Conservation (phyloP, 2,888 invertebrate species). For the Dorcus hopei region DNA sequence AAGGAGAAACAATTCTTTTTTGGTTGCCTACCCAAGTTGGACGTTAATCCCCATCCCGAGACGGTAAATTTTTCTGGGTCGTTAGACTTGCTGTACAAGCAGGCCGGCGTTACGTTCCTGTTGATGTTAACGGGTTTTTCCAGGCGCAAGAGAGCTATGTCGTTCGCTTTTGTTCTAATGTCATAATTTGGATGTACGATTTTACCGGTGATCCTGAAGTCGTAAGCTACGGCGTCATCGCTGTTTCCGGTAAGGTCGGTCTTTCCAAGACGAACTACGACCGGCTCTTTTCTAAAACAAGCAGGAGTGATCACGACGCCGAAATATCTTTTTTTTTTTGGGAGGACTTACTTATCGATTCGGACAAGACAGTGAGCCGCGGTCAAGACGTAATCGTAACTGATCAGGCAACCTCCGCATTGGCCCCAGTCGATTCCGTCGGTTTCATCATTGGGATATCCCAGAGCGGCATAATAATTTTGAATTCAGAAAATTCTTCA, state of each 20-base stretch:
- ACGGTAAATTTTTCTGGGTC: constrained; percentile 37
- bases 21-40: constrained; percentile 5
- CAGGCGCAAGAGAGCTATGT: constrained; percentile 48
- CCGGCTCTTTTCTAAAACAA: neutral
- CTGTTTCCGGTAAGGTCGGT: constrained; percentile 30
- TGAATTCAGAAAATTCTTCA: no score
- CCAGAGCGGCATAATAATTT: constrained; percentile 42
- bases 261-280: constrained; percentile 38
- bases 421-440: constrained; percentile 24
- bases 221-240: constrained; percentile 33
- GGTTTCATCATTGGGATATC: constrained; percentile 32
- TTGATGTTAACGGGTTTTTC: constrained; percentile 32
- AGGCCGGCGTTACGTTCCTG: constrained; percentile 48
- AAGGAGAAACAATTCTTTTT: no score
- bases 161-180: constrained; percentile 40
- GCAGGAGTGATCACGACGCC: neutral
- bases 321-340: neutral
- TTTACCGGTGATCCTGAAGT: constrained; percentile 35
- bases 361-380: constrained; percentile 54
- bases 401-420: constrained; percentile 57
- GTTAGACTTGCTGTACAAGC: constrained; percentile 44
- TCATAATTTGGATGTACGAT: constrained; percentile 44
- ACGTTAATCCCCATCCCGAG: constrained; percentile 50
- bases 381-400: constrained; percentile 53
- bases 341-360: neutral